Evolutionary conservation across 2,113 vertebrate genomes (phyloP), one percentile per base, ranked within the genome.

Genomic region (Carlito syrichta): DNA sequence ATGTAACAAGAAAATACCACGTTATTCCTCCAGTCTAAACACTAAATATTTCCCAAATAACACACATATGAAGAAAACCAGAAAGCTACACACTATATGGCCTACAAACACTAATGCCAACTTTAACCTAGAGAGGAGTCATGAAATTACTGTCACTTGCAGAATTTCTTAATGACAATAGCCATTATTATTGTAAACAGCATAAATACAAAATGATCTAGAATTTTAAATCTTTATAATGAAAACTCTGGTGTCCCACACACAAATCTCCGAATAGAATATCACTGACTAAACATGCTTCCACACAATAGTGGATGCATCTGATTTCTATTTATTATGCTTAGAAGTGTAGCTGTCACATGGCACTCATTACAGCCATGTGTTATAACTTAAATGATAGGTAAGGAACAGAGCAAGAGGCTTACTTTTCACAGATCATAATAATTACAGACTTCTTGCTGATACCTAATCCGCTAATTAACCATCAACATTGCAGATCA

Each of bases 311-410:
- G 79, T 40, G 82, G 76, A 54, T 48, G 40, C 7, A 45, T 92
- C 17, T 68, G 45, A 20, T 89, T 92, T 62, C 56, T 89, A 35
- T 48, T 92, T 85, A 88, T 27, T 19, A 60, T 91, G 52, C 73
- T 96, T 91, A 19, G 20, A 74, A 96, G 71, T 4, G 4, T 7
- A 84, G 4, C 63, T 38, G 16, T 89, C 14, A 79, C 20, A 48
- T 38, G 38, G 89, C 3, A 52, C 78, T 95, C 69, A 58, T 43
- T 95, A n/a, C 1, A 91, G 76, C 48, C 54, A 87, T 0, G 0
- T 96, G 6, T 27, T 89, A 0, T 25, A 79, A 17, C 81, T 97
- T 89, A 94, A 95, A 94, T 91, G 62, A 84, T 82, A 77, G 8
- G 0, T 91, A 76, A 48, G 4, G 22, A 86, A 71, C 0, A 8